phyloP scores from a whole-genome alignment of 2,113 vertebrate genomes.

The Cranoglanis bouderius region DNA sequence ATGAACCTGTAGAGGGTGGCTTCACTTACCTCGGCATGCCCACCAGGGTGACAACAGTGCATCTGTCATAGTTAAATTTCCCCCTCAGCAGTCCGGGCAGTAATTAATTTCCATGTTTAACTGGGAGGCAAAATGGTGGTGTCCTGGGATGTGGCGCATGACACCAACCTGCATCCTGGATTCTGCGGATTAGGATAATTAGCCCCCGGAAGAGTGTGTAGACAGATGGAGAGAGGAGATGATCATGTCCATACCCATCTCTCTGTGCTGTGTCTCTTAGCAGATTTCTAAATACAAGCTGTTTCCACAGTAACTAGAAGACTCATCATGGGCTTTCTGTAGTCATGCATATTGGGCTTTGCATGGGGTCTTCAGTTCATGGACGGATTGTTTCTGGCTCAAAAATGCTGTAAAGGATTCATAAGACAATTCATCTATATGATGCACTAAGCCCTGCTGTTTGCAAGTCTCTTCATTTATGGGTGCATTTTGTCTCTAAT shows the following conservation, averaged over 20 bases:
- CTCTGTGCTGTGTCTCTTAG: slow-evolving; percentile 39
- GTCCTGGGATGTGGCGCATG: slow-evolving; percentile 69
- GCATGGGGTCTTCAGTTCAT: slow-evolving; percentile 32
- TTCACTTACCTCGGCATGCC: slow-evolving; percentile 34
- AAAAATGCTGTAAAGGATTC: slow-evolving; percentile 34
- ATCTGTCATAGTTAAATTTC: slow-evolving; percentile 61
- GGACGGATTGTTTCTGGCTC: slow-evolving; percentile 28
- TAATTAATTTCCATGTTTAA: slow-evolving; percentile 83
- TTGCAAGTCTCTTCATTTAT: slow-evolving; percentile 30
- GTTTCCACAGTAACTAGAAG: slow-evolving; percentile 47
- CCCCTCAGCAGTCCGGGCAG: slow-evolving; percentile 71
- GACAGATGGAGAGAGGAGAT: slow-evolving; percentile 77
- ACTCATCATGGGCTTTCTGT: slow-evolving; percentile 33
- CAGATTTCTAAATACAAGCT: slow-evolving; percentile 49
- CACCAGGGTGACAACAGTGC: slow-evolving; percentile 25
- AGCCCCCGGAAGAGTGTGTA: slow-evolving; percentile 75
- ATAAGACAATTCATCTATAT: slow-evolving; percentile 14
- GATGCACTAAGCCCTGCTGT: slow-evolving; percentile 24
- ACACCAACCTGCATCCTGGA: slow-evolving; percentile 72
- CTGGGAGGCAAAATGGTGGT: slow-evolving; percentile 74
- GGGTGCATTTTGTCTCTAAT: slow-evolving; percentile 30
- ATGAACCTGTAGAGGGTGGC: slow-evolving; percentile 10
- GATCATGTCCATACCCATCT: slow-evolving; percentile 60
- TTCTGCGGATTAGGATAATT: slow-evolving; percentile 80
- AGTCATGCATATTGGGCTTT: slow-evolving; percentile 26